Base-by-base conservation (phyloP, 2,888 invertebrate species). In the Xylota segnis region DNA sequence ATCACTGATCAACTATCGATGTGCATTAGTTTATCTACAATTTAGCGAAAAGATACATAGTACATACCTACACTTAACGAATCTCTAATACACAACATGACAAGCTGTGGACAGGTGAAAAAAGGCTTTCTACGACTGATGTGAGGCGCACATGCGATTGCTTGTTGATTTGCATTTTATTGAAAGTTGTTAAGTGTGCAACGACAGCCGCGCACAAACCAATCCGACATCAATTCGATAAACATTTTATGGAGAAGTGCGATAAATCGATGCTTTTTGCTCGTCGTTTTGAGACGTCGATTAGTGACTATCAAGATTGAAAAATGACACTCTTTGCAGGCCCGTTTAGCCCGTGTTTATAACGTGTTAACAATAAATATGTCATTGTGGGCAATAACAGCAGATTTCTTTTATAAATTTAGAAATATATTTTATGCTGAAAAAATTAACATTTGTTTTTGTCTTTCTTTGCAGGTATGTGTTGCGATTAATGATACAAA, bases 31-130 rank as follows among this genome's bases (percentile, higher is more conserved):
- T 40, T 40, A 61, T 52, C 71, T 34, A 6, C 14, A 7, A 12
- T n/a, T 16, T 4, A 32, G 27, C 32, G 29, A 12, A 16, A 9
- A 23, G 65, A 29, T 65, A 45, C 16, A 29, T 32, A 45, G 16
- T 47, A 47, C 18, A 32, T 16, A 54, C 32, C 74, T 43, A 2
- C 54, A 52, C 14, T 72, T 52, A 59, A 45, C 34, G 27, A 52
- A 40, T 32, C 43, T 52, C 43, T 52, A 40, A 29, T 40, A 43
- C 16, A 4, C 18, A 54, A 63, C 23, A 45, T 32, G 74, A 65
- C 74, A 75, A 45, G 74, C 40, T 37, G 63, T 14, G 45, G 74
- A 65, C 54, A 65, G 43, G 63, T 65, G 12, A 29, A 61, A 58
- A n/a, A 52, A 47, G 32, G 47, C 34, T 32, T 23, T 45, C 37